A percentile compares a stretch with the other conserved stretches of the same genome.
Conservation (phyloP, 2,113 vertebrate genomes). For the Smithornis capensis region DNA sequence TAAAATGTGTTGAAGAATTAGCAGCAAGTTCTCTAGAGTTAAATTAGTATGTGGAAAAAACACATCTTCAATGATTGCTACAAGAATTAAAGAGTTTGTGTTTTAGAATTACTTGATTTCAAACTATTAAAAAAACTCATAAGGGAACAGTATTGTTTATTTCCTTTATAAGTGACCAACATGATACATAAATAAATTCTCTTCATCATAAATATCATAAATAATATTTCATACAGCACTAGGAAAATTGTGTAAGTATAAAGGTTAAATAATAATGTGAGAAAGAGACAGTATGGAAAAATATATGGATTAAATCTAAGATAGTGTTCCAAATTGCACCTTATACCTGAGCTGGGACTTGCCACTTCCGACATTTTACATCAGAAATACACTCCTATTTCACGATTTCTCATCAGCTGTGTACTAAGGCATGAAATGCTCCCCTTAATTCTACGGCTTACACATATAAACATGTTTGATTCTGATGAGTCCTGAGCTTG, state of each 20-base stretch:
- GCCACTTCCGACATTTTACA: background rate
- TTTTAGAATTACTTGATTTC: background rate
- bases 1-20: background rate
- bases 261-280: background rate
- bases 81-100: background rate
- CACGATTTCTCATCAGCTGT: background rate
- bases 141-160: background rate
- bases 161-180: background rate
- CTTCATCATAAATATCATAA: background rate
- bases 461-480: slow-evolving; percentile 50
- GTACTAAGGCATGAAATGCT: slow-evolving; percentile 32
- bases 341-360: background rate
- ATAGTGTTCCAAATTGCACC: background rate
- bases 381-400: background rate
- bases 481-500: slow-evolving; percentile 25
- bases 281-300: background rate
- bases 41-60: background rate
- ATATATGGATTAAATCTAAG: background rate
- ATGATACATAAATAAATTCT: background rate
- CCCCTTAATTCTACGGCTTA: slow-evolving; percentile 20
- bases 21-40: background rate
- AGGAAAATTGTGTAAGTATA: background rate
- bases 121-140: background rate
- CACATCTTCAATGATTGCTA: background rate
- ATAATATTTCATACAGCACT: background rate